phyloP scores from a whole-genome alignment of 2,113 vertebrate genomes.

The Pelecanus crispus region DNA sequence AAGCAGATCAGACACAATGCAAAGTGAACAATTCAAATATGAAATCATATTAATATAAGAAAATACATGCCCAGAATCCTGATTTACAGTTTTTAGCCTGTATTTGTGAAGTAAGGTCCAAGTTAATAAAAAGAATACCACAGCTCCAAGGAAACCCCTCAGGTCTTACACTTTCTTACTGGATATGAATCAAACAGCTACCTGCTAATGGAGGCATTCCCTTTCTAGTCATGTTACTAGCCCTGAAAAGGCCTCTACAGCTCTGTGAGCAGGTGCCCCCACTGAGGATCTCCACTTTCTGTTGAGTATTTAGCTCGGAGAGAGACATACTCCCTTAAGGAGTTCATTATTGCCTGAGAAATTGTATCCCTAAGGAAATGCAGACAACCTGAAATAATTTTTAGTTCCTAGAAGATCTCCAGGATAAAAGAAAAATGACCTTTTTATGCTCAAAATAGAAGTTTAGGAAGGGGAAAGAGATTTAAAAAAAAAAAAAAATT shows the following conservation, averaged over 20 bases:
- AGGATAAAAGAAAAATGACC: neutral
- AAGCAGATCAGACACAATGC: neutral
- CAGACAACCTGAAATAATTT: neutral
- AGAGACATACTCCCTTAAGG: neutral
- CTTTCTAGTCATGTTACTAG: neutral
- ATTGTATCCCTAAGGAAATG: neutral
- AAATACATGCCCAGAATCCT: neutral
- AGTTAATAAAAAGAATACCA: neutral
- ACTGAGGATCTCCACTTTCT: neutral
- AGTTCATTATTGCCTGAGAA: neutral
- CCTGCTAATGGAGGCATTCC: neutral
- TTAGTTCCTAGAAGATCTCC: neutral
- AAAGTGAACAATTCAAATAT: neutral
- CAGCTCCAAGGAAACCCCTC: neutral
- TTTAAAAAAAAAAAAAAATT: neutral
- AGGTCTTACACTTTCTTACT: neutral
- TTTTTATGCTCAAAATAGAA: neutral
- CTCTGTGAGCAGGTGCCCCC: neutral
- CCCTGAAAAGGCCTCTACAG: neutral
- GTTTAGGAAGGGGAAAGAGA: neutral
- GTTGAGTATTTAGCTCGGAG: neutral
- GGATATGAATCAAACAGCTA: neutral
- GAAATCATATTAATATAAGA: neutral
- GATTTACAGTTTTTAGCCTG: neutral
- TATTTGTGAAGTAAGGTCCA: neutral